Evolutionary conservation across 2,113 vertebrate species (phyloP).

Genomic region (Entelurus aequoreus): DNA sequence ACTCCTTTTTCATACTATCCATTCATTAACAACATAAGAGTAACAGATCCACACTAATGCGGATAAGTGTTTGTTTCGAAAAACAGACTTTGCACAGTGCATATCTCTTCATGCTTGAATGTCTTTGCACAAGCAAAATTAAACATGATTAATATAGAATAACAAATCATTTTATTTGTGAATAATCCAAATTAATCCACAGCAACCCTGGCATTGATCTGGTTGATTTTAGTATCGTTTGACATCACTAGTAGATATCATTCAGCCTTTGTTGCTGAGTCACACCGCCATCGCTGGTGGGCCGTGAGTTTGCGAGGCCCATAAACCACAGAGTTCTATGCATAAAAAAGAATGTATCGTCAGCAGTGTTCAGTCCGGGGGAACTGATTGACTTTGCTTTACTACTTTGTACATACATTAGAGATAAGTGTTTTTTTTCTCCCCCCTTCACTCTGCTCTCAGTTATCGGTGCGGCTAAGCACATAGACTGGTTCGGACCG

Average conservation of each 20-base stretch:
- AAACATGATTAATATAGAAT: too few species aligned
- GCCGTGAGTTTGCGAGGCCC: background rate
- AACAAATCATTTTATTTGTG: too few species aligned
- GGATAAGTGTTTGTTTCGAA: too few species aligned
- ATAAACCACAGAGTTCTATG: slow-evolving; percentile 6
- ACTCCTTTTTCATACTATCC: too few species aligned
- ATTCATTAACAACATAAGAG: too few species aligned
- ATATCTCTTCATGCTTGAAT: too few species aligned
- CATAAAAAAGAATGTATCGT: slow-evolving; percentile 4
- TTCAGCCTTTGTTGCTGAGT: slow-evolving; percentile 1
- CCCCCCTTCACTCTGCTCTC: slow-evolving; percentile 15
- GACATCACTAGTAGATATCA: background rate
- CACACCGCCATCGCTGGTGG: background rate
- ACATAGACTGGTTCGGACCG: slow-evolving; percentile 95
- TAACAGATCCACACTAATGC: too few species aligned
- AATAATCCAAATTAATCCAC: too few species aligned
- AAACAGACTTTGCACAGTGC: too few species aligned
- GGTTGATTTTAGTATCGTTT: too few species aligned
- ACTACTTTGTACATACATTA: slow-evolving; percentile 8
- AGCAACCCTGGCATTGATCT: too few species aligned
- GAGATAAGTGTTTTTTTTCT: slow-evolving; percentile 15
- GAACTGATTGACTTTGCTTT: slow-evolving; percentile 7
- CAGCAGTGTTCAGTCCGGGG: slow-evolving; percentile 18
- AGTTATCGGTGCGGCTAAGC: slow-evolving; percentile 85
- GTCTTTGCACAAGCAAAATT: too few species aligned